Evolutionary conservation across 2,113 vertebrate species (phyloP).

Genomic region (Microcebus lehilahytsara): DNA sequence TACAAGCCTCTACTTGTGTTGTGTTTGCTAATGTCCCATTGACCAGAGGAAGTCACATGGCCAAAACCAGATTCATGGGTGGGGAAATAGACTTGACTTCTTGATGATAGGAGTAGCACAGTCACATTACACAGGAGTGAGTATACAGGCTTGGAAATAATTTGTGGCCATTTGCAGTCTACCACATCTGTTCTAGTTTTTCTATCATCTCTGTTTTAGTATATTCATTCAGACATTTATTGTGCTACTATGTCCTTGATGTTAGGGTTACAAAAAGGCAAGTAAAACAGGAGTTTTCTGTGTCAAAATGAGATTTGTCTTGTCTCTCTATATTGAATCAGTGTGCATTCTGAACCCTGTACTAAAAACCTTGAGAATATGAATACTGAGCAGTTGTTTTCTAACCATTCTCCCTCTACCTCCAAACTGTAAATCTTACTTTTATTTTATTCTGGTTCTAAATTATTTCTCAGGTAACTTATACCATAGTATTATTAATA

Average conservation of each 20-base stretch:
- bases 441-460: constrained; percentile 33
- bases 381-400: neutral
- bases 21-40: neutral
- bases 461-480: constrained; percentile 8
- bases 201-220: neutral
- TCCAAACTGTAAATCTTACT: neutral
- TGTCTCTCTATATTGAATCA: neutral
- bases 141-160: neutral
- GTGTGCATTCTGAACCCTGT: neutral
- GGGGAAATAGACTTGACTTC: neutral
- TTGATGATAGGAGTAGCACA: neutral
- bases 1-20: neutral
- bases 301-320: neutral
- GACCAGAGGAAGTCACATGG: neutral
- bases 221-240: neutral
- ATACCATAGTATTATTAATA: neutral
- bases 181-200: neutral
- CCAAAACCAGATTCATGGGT: neutral
- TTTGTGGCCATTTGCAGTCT: neutral
- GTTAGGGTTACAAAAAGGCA: neutral
- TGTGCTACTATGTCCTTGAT: neutral
- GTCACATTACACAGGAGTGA: neutral
- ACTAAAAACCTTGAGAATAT: neutral
- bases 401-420: neutral
- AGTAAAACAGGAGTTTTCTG: neutral